Evolutionary conservation across 2,797 vertebrate genomes (phyloP).

Genomic region (Muraenolepis orangiensis): DNA sequence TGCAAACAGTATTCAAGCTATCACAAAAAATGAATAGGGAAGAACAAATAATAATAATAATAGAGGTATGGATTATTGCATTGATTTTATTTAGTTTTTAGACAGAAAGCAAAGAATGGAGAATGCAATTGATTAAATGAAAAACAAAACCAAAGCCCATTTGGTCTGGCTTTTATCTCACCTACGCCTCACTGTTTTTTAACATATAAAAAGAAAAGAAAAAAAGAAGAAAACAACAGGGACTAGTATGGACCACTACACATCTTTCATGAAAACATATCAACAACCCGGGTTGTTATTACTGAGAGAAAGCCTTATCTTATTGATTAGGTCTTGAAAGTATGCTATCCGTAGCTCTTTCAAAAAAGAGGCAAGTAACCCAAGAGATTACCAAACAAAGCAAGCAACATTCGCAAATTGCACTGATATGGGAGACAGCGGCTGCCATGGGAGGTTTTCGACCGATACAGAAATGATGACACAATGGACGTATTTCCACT

Average conservation of each 20-base stretch:
- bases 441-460: background rate
- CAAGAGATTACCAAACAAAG: background rate
- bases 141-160: constrained; percentile 8
- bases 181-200: too few relatives aligned
- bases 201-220: too few relatives aligned
- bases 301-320: background rate
- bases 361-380: background rate
- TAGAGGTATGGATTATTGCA: constrained; percentile 53
- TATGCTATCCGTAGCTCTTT: background rate
- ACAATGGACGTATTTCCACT: background rate
- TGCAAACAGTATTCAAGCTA: constrained; percentile 36
- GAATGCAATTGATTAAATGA: constrained; percentile 57
- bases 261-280: background rate
- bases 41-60: constrained; percentile 37
- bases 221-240: background rate
- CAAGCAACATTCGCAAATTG: background rate
- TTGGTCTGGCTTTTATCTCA: background rate
- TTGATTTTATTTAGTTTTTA: constrained; percentile 50
- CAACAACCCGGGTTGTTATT: background rate
- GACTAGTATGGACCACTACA: background rate
- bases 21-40: constrained; percentile 32
- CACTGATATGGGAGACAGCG: background rate
- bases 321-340: background rate
- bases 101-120: constrained; percentile 48
- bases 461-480: background rate